Conservation (phyloP, 2,888 invertebrate genomes). For the Epicampocera succincta region DNA sequence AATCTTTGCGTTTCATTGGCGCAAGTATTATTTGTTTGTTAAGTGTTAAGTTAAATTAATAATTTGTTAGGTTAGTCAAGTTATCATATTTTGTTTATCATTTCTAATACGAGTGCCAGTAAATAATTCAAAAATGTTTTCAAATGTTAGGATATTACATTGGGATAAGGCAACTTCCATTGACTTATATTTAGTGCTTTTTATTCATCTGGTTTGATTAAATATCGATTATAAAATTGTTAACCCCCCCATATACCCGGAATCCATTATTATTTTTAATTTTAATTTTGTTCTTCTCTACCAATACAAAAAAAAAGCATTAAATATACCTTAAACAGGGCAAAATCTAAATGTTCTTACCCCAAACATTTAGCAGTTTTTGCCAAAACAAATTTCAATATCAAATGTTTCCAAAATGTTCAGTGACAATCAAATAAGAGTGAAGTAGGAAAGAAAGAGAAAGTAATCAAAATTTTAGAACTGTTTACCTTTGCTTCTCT, state of each 20-base stretch:
- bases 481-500: slow-evolving; percentile 96
- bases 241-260: slow-evolving; percentile 56
- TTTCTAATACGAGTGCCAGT: slow-evolving; percentile 14
- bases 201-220: slow-evolving; percentile 72
- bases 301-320: slow-evolving; percentile 78
- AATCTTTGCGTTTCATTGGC: slow-evolving; percentile 76
- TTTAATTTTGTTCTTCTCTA: slow-evolving; percentile 63
- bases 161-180: slow-evolving; percentile 27
- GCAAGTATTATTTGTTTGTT: slow-evolving; percentile 67
- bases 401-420: slow-evolving; percentile 13
- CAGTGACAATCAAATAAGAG: slow-evolving; percentile 7
- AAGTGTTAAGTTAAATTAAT: slow-evolving; percentile 77
- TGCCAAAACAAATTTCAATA: background rate
- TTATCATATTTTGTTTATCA: slow-evolving; percentile 27
- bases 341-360: slow-evolving; percentile 53
- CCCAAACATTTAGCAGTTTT: slow-evolving; percentile 47
- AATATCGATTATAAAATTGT: slow-evolving; percentile 23
- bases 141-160: slow-evolving; percentile 15
- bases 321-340: slow-evolving; percentile 71
- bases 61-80: slow-evolving; percentile 62
- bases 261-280: slow-evolving; percentile 56
- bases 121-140: slow-evolving; percentile 29
- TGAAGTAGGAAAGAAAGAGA: slow-evolving; percentile 10
- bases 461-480: slow-evolving; percentile 30
- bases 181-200: slow-evolving; percentile 79